Percentiles rank a stretch among this genome's conserved stretches.
Evolutionary conservation across 2,113 vertebrate species (phyloP).

Genomic region (Centropus bengalensis): DNA sequence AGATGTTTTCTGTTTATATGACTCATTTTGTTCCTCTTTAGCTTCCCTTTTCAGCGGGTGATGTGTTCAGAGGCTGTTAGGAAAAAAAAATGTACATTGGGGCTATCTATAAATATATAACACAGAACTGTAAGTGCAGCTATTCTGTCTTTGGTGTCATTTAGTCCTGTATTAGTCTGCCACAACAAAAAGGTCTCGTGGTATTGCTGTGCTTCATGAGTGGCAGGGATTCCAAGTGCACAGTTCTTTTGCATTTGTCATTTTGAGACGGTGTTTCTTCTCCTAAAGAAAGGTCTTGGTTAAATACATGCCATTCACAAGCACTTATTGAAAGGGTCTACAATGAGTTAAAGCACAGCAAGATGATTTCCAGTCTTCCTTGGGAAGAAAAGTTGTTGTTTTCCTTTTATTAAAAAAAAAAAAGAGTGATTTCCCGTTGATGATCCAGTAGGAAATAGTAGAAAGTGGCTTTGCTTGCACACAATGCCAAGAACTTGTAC

Average conservation of each 20-base stretch:
- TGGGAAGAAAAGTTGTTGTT: neutral
- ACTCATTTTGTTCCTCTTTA: neutral
- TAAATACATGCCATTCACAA: fast-evolving
- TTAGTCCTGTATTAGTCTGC: neutral
- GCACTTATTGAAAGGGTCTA: neutral
- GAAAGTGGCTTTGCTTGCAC: neutral
- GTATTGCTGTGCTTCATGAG: neutral
- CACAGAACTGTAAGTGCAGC: neutral
- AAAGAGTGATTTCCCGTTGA: neutral
- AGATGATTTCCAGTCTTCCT: neutral
- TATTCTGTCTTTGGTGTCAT: neutral
- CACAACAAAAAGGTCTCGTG: fast-evolving
- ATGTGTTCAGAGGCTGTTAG: neutral
- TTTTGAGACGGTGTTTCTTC: neutral
- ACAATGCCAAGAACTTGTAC: neutral
- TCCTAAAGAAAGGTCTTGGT: neutral
- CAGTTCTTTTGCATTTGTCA: neutral
- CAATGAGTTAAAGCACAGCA: neutral
- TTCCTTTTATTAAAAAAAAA: neutral
- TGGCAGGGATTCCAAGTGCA: neutral
- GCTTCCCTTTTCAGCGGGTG: neutral
- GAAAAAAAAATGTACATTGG: neutral
- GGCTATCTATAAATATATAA: neutral
- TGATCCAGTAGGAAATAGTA: neutral
- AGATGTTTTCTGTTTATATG: neutral